phyloP scores from a whole-genome alignment of 2,797 vertebrate species.

The Acanthis flammea region DNA sequence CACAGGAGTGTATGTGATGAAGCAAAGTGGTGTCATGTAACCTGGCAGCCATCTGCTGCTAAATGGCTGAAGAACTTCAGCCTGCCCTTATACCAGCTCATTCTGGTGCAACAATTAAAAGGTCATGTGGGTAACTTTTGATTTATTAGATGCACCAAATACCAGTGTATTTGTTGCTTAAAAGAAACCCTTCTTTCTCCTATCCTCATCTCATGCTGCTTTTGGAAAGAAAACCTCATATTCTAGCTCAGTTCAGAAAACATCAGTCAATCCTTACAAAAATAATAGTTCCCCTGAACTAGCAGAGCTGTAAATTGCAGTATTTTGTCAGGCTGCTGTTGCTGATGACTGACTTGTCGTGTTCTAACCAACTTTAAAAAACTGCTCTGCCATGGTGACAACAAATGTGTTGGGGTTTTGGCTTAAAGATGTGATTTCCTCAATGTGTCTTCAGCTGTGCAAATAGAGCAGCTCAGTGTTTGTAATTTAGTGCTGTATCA shows the following conservation, averaged over 20 bases:
- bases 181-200: background rate
- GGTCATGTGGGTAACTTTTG: background rate
- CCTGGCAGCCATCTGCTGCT: background rate
- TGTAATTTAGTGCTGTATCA: background rate
- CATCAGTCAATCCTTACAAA: background rate
- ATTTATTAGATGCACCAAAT: background rate
- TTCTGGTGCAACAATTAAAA: background rate
- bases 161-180: background rate
- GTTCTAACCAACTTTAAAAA: conserved; percentile 5
- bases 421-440: conserved; percentile 12
- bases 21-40: background rate
- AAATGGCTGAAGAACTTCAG: background rate
- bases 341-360: background rate
- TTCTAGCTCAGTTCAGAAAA: background rate
- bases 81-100: background rate
- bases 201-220: background rate
- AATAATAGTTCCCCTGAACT: conserved; percentile 3
- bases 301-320: conserved; percentile 30
- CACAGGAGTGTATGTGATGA: background rate
- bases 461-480: background rate
- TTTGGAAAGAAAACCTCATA: background rate
- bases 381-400: background rate
- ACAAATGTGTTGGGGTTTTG: background rate
- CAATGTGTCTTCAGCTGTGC: conserved; percentile 11
- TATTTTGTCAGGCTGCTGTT: conserved; percentile 29